phyloP scores from a whole-genome alignment of 2,113 vertebrate genomes.

The Euleptes europaea region DNA sequence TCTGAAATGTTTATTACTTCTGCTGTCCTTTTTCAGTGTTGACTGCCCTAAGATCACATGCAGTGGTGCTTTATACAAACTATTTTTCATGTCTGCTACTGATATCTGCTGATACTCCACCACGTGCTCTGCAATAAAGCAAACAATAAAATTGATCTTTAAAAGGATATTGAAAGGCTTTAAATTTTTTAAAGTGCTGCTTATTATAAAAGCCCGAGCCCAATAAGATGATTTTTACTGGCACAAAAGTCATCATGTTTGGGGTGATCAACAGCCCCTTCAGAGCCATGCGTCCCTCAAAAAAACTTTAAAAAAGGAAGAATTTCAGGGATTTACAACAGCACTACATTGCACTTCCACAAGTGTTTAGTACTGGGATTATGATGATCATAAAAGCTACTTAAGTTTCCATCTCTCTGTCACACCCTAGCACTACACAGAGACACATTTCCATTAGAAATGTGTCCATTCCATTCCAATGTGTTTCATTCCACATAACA shows the following conservation, averaged over 20 bases:
- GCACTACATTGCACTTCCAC: background rate
- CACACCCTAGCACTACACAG: background rate
- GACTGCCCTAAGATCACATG: background rate
- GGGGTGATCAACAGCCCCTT: too few relatives aligned
- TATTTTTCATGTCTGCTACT: background rate
- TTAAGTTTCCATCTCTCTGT: background rate
- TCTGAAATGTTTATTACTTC: background rate
- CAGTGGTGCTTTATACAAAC: background rate
- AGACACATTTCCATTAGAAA: background rate
- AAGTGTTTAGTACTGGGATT: background rate
- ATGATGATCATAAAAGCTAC: background rate
- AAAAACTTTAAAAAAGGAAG: background rate
- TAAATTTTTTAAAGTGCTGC: background rate
- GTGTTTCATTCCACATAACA: too few relatives aligned
- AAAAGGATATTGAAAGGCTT: background rate
- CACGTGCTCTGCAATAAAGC: conserved; percentile 2
- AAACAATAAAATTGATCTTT: background rate
- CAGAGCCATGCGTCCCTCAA: background rate
- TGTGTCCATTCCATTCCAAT: too few relatives aligned
- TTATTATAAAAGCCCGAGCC: background rate
- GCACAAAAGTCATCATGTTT: background rate
- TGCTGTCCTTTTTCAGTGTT: background rate
- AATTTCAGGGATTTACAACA: background rate
- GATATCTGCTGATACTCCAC: background rate
- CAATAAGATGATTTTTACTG: background rate